These are phyloP conservation scores for Scomber scombrus DNA, from an alignment of 2,113 vertebrate species.

Conservation along the genomic window DNA sequence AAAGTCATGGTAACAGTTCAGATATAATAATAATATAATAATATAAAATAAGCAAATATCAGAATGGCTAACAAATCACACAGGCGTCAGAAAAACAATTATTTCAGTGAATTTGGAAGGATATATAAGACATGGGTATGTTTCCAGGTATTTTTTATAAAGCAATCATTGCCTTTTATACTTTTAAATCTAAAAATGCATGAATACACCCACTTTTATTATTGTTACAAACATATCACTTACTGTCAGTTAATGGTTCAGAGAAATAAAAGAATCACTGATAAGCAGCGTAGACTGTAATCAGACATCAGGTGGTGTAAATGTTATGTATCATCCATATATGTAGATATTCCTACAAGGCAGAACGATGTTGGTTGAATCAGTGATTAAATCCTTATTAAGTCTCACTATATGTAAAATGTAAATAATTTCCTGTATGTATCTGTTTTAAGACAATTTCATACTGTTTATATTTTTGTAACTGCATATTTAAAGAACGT, in stretches of 20 bases:
- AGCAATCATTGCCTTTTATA: not conserved
- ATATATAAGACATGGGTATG: not conserved
- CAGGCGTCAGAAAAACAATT: not conserved
- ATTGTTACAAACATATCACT: not conserved
- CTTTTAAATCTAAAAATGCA: not conserved
- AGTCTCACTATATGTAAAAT: not conserved
- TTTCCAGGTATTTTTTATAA: slow-evolving; percentile 13
- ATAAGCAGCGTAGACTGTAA: not conserved
- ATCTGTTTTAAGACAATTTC: slow-evolving; percentile 34
- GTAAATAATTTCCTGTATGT: slow-evolving; percentile 24
- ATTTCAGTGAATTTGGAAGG: not conserved
- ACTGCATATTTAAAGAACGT: slow-evolving; percentile 60
- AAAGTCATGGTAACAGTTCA: not conserved
- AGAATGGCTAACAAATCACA: not conserved
- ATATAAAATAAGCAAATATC: slow-evolving; percentile 16
- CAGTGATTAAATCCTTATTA: not conserved
- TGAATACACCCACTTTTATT: not conserved
- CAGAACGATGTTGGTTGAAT: not conserved
- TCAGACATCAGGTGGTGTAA: not conserved
- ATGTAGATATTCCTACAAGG: not conserved
- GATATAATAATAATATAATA: not conserved
- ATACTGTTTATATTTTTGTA: slow-evolving; percentile 63
- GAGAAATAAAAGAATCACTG: not conserved
- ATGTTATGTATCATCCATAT: not conserved
- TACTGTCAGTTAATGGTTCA: not conserved